phyloP scores from a whole-genome alignment of 2,888 invertebrate species.

The Eremobia ochroleuca region DNA sequence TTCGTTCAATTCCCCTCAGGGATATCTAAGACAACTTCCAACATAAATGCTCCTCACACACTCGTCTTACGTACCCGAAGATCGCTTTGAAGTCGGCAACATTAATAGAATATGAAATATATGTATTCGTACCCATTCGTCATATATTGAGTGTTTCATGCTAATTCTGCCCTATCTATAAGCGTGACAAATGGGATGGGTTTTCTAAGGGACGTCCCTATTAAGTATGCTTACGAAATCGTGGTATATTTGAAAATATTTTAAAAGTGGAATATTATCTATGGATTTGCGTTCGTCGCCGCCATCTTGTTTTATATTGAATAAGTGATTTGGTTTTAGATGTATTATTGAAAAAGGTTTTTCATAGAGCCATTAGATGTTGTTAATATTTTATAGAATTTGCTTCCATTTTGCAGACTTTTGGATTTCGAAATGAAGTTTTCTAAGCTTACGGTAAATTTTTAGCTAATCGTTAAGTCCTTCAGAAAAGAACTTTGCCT shows the following conservation, averaged over 20 bases:
- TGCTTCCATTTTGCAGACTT: neutral
- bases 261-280: constrained; percentile 41
- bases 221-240: constrained; percentile 58
- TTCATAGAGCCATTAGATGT: neutral
- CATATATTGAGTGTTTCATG: constrained; percentile 71
- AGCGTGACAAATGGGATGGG: constrained; percentile 68
- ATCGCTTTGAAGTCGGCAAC: constrained; percentile 62
- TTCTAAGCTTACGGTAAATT: neutral
- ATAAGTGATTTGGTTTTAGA: constrained; percentile 26
- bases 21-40: constrained; percentile 29
- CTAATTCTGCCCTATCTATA: constrained; percentile 72
- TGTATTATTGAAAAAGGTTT: constrained; percentile 19
- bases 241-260: constrained; percentile 60
- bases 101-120: constrained; percentile 78
- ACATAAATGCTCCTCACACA: constrained; percentile 26
- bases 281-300: constrained; percentile 15
- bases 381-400: constrained; percentile 25
- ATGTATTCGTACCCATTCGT: constrained; percentile 47
- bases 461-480: neutral
- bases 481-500: neutral
- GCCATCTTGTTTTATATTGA: constrained; percentile 45
- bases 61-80: constrained; percentile 18
- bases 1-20: constrained; percentile 11
- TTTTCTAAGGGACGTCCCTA: constrained; percentile 57
- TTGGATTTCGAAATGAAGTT: neutral